Evolutionary conservation across 2,888 invertebrate species (phyloP), one percentile per base, ranked within the genome.

Genomic region (Steinernema hermaphroditum): DNA sequence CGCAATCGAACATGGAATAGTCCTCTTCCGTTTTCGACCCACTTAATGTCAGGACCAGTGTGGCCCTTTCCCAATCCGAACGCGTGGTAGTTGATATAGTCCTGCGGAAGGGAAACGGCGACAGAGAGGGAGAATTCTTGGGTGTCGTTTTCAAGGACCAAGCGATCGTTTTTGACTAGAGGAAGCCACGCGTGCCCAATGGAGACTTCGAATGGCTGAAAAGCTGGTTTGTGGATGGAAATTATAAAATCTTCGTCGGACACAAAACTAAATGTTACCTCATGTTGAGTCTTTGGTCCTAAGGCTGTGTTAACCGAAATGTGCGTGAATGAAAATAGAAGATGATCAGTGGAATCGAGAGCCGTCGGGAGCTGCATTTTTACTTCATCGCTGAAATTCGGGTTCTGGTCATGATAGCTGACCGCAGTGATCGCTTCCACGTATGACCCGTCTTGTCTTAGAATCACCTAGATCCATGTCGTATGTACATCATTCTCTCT

Each of bases 121-220:
- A 97, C 93, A 0, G 94, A 92, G 79, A 96, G 89, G 77, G 90
- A 76, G 62, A 80, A 79, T 37, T 82, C 90, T 81, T 93, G 92
- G 77, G 92, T 91, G 83, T 94, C 94, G 71, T 73, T 70, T 22
- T 72, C 72, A 68, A 81, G 68, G 4, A 74, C 46, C 49, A 81
- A 44, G 24, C 70, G 69, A 37, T 72, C 93, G 88, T 93, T 94
- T 78, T 91, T 90, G 70, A 94, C 88, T 50, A 97, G 89, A 0
- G 96, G 94, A 75, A 93, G 88, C 96, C 96, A 98, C 0, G 96
- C 92, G 88, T 93, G 96, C 76, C 97, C 97, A 71, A 96, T 93
- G 82, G 93, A 92, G 16, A 81, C 82, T 75, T 90, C 88, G 16
- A 87, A 34, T 4, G 73, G 43, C 75, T 76, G 49, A 27, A 75